Evolutionary conservation across 2,888 invertebrate species (phyloP).

Genomic region (Bhutanitis thaidina): DNA sequence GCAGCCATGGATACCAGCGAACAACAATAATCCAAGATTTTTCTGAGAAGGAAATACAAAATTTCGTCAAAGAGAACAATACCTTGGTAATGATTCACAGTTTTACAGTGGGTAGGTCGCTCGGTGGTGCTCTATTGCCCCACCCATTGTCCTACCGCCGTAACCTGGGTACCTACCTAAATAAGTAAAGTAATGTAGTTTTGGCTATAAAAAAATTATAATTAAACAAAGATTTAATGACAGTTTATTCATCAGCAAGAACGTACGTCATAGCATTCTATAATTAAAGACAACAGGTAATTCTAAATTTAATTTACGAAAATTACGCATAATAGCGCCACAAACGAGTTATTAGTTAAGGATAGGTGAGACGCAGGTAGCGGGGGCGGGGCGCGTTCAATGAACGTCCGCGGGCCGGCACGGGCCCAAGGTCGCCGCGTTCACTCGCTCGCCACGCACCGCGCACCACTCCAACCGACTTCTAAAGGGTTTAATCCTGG

Average conservation of each 20-base stretch:
- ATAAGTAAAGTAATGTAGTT: too few relatives aligned
- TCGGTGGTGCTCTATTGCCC: too few relatives aligned
- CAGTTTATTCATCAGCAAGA: background rate
- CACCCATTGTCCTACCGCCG: too few relatives aligned
- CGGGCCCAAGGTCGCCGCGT: slow-evolving; percentile 74
- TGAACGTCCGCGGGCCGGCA: slow-evolving; percentile 76
- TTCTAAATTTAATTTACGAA: slow-evolving; percentile 49
- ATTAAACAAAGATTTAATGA: background rate
- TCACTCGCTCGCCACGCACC: slow-evolving; percentile 31
- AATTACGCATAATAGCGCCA: slow-evolving; percentile 51
- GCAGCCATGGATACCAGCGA: too few relatives aligned
- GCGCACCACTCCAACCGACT: slow-evolving; percentile 44
- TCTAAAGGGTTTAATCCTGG: slow-evolving; percentile 34
- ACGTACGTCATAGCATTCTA: background rate
- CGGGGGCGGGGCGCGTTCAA: slow-evolving; percentile 59
- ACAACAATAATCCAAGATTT: too few relatives aligned
- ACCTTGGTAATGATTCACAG: too few relatives aligned
- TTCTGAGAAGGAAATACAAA: too few relatives aligned
- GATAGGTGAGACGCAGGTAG: slow-evolving; percentile 26
- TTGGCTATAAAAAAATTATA: too few relatives aligned
- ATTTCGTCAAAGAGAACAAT: too few relatives aligned
- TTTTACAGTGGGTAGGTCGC: too few relatives aligned
- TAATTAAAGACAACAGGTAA: background rate
- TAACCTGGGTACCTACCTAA: background rate
- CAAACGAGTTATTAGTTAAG: slow-evolving; percentile 54